Base-by-base conservation (phyloP, 2,113 vertebrate species). In the Macrotis lagotis region DNA sequence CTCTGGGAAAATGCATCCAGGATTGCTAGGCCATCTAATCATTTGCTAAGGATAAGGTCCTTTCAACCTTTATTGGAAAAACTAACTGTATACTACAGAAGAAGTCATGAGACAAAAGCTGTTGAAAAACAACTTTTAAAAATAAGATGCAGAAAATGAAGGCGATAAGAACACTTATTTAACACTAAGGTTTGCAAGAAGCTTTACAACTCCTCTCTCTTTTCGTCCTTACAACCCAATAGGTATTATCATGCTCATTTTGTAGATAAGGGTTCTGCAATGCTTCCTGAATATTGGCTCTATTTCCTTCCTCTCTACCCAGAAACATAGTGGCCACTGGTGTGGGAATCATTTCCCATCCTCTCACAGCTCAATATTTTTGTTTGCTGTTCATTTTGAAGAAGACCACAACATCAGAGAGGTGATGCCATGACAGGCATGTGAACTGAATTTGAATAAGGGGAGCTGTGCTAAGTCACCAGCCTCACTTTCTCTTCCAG, bases 21-120 rank as follows among this genome's bases (percentile, higher is more conserved):
- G 98, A 97, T 99, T 99, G 97, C 98, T 99, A 93, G 99, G 99
- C 99, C 99, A 99, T 44, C 99, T 99, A 98, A 95, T 93, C 11
- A 0, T 7, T 94, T 53, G 98, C 98, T 98, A 99, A 99, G 99
- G 98, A 97, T 94, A 6, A 59, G 28, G 31, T 50, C 53, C 48
- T 88, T 89, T n/a, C 4, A 25, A 25, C 8, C 28, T 28, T 88
- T 51, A 50, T 50, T 47, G 31, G 49, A 48, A 94, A 90, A 93
- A 94, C 19, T 55, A 92, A 90, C 94, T 83, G 51, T 5, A 91
- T 0, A 94, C 26, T 44, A 92, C 25, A 91, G 4, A 59, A 89
- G 1, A 90, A 4, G 44, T 28, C 88, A 93, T 9, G 0, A 90
- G 90, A 91, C 16, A 50, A n/a, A 88, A 91, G 44, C 53, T 93